Percentiles rank a stretch among this genome's conserved stretches.
Conservation (phyloP, 2,888 invertebrate genomes). For the Acanthosepion esculentum region DNA sequence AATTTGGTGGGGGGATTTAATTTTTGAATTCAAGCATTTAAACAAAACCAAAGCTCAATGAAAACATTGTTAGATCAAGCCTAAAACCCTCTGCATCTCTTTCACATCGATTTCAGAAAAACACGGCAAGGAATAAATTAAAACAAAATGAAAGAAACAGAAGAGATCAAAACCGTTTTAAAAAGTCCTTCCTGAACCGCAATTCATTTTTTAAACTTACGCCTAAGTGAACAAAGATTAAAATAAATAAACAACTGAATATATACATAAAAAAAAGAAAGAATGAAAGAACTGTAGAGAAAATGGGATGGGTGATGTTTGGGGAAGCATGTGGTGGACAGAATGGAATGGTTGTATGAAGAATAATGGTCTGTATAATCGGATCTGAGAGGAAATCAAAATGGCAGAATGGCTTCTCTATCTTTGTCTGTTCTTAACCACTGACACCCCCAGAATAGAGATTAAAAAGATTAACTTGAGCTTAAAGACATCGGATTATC, state of each 20-base stretch:
- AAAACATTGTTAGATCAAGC: constrained; percentile 21
- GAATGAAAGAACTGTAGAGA: not conserved
- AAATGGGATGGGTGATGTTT: not conserved
- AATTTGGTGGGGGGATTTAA: not conserved
- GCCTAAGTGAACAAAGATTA: not conserved
- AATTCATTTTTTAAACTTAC: not conserved
- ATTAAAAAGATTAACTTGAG: not conserved
- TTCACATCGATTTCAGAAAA: not conserved
- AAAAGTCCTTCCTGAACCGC: constrained; percentile 20
- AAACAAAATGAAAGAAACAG: not conserved
- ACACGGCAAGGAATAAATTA: not conserved
- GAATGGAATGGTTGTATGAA: not conserved
- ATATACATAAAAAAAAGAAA: not conserved
- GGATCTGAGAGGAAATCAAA: not conserved
- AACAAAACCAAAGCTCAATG: not conserved
- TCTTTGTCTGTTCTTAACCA: not conserved
- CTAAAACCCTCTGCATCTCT: not conserved
- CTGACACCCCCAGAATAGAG: not conserved
- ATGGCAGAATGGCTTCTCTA: not conserved
- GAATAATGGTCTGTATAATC: constrained; percentile 33
- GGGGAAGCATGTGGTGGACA: not conserved
- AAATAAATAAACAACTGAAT: not conserved
- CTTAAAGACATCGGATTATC: constrained; percentile 1
- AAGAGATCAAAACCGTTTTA: not conserved
- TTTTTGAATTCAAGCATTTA: constrained; percentile 21